Base-by-base conservation (phyloP, 2,888 invertebrate species). In the Drosophila melanosoma region DNA sequence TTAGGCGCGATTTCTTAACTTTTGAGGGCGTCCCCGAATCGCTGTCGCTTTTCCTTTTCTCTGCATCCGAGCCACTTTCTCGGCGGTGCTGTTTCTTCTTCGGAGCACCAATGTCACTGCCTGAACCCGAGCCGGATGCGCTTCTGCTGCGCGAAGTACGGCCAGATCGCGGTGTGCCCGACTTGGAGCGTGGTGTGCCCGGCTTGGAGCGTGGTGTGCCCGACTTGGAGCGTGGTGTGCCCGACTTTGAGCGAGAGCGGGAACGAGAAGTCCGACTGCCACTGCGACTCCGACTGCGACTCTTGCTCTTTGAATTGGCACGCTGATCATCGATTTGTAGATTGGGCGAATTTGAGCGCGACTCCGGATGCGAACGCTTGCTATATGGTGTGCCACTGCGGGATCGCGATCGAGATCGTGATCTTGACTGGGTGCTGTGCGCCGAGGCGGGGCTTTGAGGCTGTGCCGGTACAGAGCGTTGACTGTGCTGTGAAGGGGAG, bases 291-390 rank as follows among this genome's bases (percentile, higher is more conserved):
- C 87, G 87, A 33, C 81, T 82, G 26, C 71, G 74, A 42, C 87
- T 84, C 40, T 87, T 87, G 42, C 83, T 84, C 35, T 83, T 87
- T 4, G 93, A 93, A 54, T 90, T 88, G 32, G 93, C 94, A 32
- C 92, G 88, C 40, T 93, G 93, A 60, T 93, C 93, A 81, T 94
- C 94, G 62, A 94, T 94, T 92, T 94, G 93, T 48, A 94, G 91
- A 82, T 94, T 94, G 0, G 94, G 94, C 20, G 94, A 94, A 33
- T 94, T 94, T 0, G 92, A 94, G 10, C 94, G 94, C 26, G 93
- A 94, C 0, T 95, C 93, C 88, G 65, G 40, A 32, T 93, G 65
- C 62, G 66, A n/a, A 32, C n/a, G 74, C 59, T 23, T 91, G 89
- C 79, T 90, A 69, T 64, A 78, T 58, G 78, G 81, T 58, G 77